Evolutionary conservation across 2,797 vertebrate genomes (phyloP).

Genomic region (Trachurus trachurus): DNA sequence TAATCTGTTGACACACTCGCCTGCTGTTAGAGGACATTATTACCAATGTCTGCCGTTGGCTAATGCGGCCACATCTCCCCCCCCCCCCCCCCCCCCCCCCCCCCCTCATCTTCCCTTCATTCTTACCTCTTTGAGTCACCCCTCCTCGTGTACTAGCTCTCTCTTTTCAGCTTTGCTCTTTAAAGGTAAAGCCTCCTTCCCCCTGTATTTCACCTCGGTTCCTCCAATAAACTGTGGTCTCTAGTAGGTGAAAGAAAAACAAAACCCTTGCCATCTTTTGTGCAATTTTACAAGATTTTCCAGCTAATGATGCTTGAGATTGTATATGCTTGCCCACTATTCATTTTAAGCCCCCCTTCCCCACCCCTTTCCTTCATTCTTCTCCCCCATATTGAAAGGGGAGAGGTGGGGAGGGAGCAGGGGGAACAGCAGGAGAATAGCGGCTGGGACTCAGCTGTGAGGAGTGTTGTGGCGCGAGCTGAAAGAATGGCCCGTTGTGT

Average conservation of each 20-base stretch:
- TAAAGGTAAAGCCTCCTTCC: conserved; percentile 9
- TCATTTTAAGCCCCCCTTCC: conserved; percentile 52
- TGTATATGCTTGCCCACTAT: conserved; percentile 60
- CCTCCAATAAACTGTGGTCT: conserved; percentile 13
- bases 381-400: conserved; percentile 70
- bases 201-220: conserved; percentile 8
- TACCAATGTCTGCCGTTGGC: conserved; percentile 37
- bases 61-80: conserved; percentile 21
- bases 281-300: conserved; percentile 70
- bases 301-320: conserved; percentile 70
- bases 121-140: conserved; percentile 40
- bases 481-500: conserved; percentile 84
- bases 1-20: conserved; percentile 71
- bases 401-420: conserved; percentile 67
- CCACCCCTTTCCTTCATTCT: conserved; percentile 26
- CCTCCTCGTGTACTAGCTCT: conserved; percentile 24
- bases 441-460: conserved; percentile 77
- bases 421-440: conserved; percentile 82
- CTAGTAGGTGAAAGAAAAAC: conserved; percentile 30
- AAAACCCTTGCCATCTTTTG: conserved; percentile 38
- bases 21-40: conserved; percentile 66
- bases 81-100: conserved; percentile 31
- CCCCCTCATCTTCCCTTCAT: conserved; percentile 31
- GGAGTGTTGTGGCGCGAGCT: conserved; percentile 80
- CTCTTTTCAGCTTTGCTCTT: conserved; percentile 33